Evolutionary conservation across 2,113 vertebrate genomes (phyloP), one percentile per base, ranked within the genome.

Genomic region (Poeciliopsis prolifica): DNA sequence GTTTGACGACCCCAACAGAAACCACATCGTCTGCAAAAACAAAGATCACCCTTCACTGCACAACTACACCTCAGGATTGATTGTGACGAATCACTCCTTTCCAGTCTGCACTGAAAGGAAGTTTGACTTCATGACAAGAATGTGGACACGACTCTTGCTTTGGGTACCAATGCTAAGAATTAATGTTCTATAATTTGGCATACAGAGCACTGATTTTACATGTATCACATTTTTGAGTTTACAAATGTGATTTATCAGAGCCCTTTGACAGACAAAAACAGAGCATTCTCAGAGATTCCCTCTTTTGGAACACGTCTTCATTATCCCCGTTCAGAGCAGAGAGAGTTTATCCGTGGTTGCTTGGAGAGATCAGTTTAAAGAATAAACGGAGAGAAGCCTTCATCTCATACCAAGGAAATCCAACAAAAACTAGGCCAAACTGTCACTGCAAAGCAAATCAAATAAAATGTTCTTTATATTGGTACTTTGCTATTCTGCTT

Each of bases 381-480:
- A 62, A 29, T n/a, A 64, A 30, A 10, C 0, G 17, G 8, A 85
- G 75, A 60, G 24, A 42, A 35, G 71, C 68, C 51, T 78, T 29
- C 51, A 12, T 86, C 35, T 65, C 22, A 54, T 77, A 73, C 13
- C 26, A 14, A 65, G 74, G 35, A 40, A 64, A 58, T 22, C 30
- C 29, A 26, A 28, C 61, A 64, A 61, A 71, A 72, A 79, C 66
- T 71, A 66, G 58, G 54, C 11, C 68, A 63, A 70, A 74, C 79
- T 82, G 78, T 87, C 82, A 78, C 73, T 1, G 58, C 65, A 6
- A 29, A 83, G 74, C 60, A 78, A 80, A 80, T 84, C 75, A 81
- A 33, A 72, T 66, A 58, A 77, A 78, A 65, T 22, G n/a, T 79
- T 83, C 37, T 68, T 69, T 63, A 75, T 65, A 35, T 65, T n/a